A percentile compares a stretch with the other conserved stretches of the same genome.
Evolutionary conservation across 2,888 invertebrate genomes (phyloP).

Genomic region (Ormyrus pomaceus): DNA sequence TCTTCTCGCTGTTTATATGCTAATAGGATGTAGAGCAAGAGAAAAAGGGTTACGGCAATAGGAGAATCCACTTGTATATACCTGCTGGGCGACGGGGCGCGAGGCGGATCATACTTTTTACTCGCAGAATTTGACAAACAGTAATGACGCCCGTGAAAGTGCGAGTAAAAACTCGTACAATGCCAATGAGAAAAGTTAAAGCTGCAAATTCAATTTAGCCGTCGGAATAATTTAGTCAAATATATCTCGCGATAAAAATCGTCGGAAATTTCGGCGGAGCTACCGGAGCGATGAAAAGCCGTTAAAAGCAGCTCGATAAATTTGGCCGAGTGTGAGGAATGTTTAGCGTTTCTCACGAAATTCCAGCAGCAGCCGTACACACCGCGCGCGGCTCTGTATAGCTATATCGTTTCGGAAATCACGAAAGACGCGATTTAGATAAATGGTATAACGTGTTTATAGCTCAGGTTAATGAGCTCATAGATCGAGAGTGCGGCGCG

Average conservation of each 20-base stretch:
- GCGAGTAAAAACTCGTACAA: no score
- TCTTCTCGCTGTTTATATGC: no score
- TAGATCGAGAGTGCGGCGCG: constrained; percentile 19
- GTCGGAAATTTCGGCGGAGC: neutral
- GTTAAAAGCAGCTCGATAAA: constrained; percentile 18
- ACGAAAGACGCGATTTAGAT: constrained; percentile 49
- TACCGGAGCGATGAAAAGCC: neutral
- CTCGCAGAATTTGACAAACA: no score
- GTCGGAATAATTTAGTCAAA: neutral
- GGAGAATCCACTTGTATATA: no score
- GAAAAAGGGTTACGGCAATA: no score
- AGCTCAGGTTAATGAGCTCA: constrained; percentile 51
- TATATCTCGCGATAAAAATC: neutral
- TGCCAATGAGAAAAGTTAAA: no score
- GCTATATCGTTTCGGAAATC: constrained; percentile 43
- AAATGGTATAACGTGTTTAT: constrained; percentile 50
- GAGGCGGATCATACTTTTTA: no score
- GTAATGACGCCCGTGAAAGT: no score
- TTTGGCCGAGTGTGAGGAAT: constrained; percentile 36
- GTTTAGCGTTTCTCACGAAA: constrained; percentile 38
- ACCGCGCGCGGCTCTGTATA: neutral
- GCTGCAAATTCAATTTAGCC: no score
- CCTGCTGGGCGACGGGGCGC: no score
- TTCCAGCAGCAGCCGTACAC: neutral
- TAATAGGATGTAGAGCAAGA: no score